These are phyloP conservation scores for Rhogogaster chlorosoma DNA, from an alignment of 2,888 invertebrate species.

Conservation along the genomic window DNA sequence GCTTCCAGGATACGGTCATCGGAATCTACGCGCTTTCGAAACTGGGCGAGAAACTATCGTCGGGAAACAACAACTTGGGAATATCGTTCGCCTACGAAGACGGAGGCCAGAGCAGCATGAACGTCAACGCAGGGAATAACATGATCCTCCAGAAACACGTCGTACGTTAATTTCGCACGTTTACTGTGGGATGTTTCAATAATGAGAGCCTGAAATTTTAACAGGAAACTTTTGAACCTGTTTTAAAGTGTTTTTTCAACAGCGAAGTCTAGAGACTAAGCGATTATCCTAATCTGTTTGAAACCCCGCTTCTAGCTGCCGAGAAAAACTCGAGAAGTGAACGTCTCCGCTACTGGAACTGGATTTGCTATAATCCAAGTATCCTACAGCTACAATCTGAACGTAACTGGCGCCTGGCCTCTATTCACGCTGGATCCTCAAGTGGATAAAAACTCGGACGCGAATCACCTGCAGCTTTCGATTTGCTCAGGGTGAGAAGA, in stretches of 20 bases:
- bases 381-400: constrained; percentile 89
- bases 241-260: no score
- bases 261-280: no score
- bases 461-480: constrained; percentile 88
- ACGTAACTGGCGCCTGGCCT: constrained; percentile 93
- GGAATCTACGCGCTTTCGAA: constrained; percentile 86
- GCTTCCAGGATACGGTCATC: constrained; percentile 85
- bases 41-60: constrained; percentile 82
- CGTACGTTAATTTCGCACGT: constrained; percentile 78
- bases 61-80: constrained; percentile 79
- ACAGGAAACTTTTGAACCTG: no score
- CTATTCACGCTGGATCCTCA: constrained; percentile 92
- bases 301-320: constrained; percentile 75
- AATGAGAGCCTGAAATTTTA: no score
- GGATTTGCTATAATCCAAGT: constrained; percentile 90
- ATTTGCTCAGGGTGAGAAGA: constrained; percentile 87
- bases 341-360: constrained; percentile 88
- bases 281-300: background rate
- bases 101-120: constrained; percentile 81
- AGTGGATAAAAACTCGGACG: constrained; percentile 89
- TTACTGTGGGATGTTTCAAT: no score
- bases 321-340: constrained; percentile 82
- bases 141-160: constrained; percentile 90
- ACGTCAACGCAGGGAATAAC: constrained; percentile 87
- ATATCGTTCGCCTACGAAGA: constrained; percentile 80